phyloP scores from a whole-genome alignment of 2,113 vertebrate species.

The Puma concolor region DNA sequence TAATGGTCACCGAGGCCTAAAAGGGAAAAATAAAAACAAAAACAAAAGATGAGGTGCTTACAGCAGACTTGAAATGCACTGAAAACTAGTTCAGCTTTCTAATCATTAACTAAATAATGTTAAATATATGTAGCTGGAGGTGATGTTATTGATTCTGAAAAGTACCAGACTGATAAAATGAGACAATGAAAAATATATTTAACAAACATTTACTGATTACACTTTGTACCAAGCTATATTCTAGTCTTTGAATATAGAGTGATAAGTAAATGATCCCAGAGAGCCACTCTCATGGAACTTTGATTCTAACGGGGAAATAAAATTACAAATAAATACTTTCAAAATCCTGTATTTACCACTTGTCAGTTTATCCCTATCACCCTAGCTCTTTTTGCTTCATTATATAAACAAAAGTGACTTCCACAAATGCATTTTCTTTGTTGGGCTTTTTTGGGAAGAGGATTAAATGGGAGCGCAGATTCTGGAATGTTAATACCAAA shows the following conservation, averaged over 20 bases:
- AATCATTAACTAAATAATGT: not conserved
- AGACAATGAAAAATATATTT: not conserved
- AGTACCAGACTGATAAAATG: not conserved
- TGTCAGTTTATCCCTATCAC: not conserved
- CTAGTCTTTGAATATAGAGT: not conserved
- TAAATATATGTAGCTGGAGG: not conserved
- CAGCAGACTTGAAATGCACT: not conserved
- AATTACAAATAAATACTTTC: slow-evolving; percentile 11
- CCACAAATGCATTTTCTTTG: not conserved
- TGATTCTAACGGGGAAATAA: not conserved
- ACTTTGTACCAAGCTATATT: not conserved
- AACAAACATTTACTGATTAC: not conserved
- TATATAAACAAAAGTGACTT: not conserved
- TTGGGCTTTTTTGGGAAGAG: not conserved
- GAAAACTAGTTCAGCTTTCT: not conserved
- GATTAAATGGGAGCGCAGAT: not conserved
- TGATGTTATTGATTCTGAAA: not conserved
- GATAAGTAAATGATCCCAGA: not conserved
- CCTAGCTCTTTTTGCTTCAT: not conserved
- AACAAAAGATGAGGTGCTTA: not conserved
- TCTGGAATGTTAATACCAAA: not conserved
- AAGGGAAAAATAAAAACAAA: not conserved
- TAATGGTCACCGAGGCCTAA: not conserved
- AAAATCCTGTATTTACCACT: not conserved
- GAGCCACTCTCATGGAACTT: not conserved